Evolutionary conservation across 92 coral and sea anemone genomes (phyloP).

Genomic region (Actinostola sp.): DNA sequence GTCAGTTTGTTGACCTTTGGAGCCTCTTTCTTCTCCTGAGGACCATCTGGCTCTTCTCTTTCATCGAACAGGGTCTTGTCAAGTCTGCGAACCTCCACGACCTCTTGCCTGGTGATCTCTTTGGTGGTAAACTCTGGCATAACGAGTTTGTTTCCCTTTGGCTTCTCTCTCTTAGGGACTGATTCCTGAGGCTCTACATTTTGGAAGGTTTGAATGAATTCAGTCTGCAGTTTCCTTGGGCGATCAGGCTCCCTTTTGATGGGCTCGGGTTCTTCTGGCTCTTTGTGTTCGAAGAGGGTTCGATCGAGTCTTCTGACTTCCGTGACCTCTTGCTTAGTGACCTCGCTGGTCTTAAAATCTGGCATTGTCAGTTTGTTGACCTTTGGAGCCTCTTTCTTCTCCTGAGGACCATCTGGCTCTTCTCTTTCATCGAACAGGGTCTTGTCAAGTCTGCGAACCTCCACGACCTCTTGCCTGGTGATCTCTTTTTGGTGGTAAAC

Average conservation of each 20-base stretch:
- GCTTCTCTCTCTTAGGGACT: neutral
- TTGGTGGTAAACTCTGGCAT: neutral
- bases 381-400: neutral
- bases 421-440: neutral
- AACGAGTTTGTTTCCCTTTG: neutral
- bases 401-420: constrained; percentile 1
- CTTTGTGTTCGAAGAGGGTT: neutral
- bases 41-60: neutral
- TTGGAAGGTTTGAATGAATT: constrained; percentile 3
- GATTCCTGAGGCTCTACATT: neutral
- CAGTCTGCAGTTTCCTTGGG: constrained; percentile 6
- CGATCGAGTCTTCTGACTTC: neutral
- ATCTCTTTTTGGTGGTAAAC: neutral
- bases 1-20: constrained; percentile 5
- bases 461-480: neutral
- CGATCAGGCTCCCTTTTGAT: neutral
- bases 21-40: neutral
- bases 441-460: neutral
- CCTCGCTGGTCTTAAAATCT: neutral
- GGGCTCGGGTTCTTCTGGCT: constrained; percentile 8
- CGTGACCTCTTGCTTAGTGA: constrained; percentile 2
- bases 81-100: neutral
- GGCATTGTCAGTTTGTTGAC: constrained; percentile 8
- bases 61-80: neutral
- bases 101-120: neutral